Evolutionary conservation across 2,113 vertebrate genomes (phyloP), one percentile per base, ranked within the genome.

Genomic region (Perca schrenkii): DNA sequence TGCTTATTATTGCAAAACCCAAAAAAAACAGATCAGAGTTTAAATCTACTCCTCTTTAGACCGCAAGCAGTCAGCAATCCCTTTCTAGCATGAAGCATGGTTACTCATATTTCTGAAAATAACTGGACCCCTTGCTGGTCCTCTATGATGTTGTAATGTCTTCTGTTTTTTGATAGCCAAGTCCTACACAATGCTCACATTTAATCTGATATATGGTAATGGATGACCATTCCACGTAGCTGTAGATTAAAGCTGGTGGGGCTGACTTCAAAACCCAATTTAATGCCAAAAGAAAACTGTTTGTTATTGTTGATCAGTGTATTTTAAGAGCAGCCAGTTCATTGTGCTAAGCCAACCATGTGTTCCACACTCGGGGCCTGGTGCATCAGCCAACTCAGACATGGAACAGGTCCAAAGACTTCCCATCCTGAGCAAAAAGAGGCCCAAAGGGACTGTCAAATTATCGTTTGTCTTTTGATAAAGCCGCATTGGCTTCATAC

Each of bases 1-100:
- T 73, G 78, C 85, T 92, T 92, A 82, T 88, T 91, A 84, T 87
- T 86, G 71, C 61, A 80, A 86, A 87, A 67, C 83, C 77, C 50
- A 31, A 90, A 91, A 93, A 87, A 77, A 92, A 83, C 83, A 89
- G 83, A 87, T 91, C 74, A 83, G 57, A 72, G 66, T 86, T 87
- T 58, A 72, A 22, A 89, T 79, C 68, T 57, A 83, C 69, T 73
- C 36, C 3, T 85, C 34, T 11, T 50, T 43, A 40, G 57, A 66
- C 79, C 10, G 31, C 85, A 68, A 69, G 54, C 77, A 75, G 53
- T 66, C 58, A 13, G 3, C 21, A n/a, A 12, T 74, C 74, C 10
- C 22, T 85, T 46, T 87, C 67, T 46, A n/a, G 34, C 8, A 6
- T 56, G 46, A 77, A 71, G 70, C 8, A 17, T 50, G 46, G 49